phyloP scores from a whole-genome alignment of 2,113 vertebrate species.

The Xenopus laevis region DNA sequence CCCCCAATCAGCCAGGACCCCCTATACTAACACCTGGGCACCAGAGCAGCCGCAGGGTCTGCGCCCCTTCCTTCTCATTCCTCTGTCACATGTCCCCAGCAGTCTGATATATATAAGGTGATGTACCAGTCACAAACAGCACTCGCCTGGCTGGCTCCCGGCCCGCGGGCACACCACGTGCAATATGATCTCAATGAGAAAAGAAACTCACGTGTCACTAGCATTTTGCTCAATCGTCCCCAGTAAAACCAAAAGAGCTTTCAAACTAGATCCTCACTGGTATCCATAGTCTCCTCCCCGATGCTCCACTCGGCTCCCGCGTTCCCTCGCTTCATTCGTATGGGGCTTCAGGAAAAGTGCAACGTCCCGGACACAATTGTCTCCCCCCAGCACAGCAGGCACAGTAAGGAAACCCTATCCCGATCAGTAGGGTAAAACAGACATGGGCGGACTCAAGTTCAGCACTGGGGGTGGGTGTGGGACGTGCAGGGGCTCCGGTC shows the following conservation, averaged over 20 bases:
- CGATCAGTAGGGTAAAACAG: neutral
- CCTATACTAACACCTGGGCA: neutral
- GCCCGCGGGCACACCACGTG: too few relatives aligned
- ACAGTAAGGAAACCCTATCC: neutral
- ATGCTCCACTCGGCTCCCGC: too few relatives aligned
- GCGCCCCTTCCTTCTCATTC: too few relatives aligned
- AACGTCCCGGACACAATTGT: neutral
- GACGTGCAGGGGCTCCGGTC: too few relatives aligned
- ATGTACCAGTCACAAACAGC: neutral
- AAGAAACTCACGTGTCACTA: slow-evolving; percentile 39
- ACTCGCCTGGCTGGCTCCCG: neutral
- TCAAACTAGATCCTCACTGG: slow-evolving; percentile 39
- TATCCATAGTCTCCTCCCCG: slow-evolving; percentile 32
- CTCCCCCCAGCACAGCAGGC: neutral
- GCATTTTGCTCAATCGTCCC: slow-evolving; percentile 41
- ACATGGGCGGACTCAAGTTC: neutral
- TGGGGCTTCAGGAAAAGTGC: too few relatives aligned
- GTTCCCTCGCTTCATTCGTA: neutral
- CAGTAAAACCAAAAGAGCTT: slow-evolving; percentile 32
- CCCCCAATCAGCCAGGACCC: neutral
- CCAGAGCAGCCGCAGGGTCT: neutral
- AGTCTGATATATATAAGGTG: neutral
- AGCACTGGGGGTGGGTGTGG: too few relatives aligned
- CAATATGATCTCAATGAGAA: slow-evolving; percentile 1
- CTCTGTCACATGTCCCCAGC: neutral